phyloP scores from a whole-genome alignment of 1,140 invertebrate genomes.

The Paraescarpia echinospica region DNA sequence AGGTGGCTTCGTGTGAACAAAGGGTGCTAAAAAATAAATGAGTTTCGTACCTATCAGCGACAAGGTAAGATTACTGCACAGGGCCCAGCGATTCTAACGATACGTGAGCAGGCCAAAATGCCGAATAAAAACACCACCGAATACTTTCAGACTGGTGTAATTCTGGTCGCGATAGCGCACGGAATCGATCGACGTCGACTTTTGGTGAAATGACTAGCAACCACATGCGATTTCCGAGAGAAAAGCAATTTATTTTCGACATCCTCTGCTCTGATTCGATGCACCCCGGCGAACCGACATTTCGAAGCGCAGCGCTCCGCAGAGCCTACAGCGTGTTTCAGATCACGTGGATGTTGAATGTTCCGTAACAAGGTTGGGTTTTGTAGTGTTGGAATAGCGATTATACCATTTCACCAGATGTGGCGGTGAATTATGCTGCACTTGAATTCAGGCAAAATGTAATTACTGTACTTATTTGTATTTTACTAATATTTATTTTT shows the following conservation, averaged over 20 bases:
- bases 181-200: neutral
- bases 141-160: neutral
- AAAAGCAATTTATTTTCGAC: neutral
- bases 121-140: neutral
- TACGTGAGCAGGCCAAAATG: neutral
- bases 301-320: neutral
- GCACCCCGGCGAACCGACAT: neutral
- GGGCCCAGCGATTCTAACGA: neutral
- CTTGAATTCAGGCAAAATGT: neutral
- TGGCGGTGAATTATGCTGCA: neutral
- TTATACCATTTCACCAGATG: neutral
- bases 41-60: neutral
- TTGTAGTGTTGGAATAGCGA: neutral
- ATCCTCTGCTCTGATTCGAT: neutral
- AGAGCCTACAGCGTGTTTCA: neutral
- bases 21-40: neutral
- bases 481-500: too few species aligned
- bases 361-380: neutral
- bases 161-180: neutral
- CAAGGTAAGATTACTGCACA: neutral
- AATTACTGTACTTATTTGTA: neutral
- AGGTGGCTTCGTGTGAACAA: neutral
- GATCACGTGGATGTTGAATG: neutral
- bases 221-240: neutral
- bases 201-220: neutral